Evolutionary conservation across 2,888 invertebrate genomes (phyloP).

Genomic region (Hydraecia micacea): DNA sequence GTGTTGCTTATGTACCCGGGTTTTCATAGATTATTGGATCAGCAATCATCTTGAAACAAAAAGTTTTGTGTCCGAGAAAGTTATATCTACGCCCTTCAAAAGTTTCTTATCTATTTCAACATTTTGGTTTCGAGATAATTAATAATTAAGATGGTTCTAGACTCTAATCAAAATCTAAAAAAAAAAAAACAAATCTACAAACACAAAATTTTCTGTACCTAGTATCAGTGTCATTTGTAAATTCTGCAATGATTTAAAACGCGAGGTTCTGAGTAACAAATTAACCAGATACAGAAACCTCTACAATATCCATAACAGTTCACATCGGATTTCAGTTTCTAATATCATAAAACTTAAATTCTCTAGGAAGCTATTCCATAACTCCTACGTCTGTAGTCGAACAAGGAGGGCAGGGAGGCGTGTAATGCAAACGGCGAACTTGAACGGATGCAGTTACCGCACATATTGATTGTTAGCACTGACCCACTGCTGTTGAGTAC

Average conservation of each 20-base stretch:
- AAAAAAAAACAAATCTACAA: no score
- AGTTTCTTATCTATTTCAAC: conserved; percentile 12
- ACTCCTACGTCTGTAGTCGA: conserved; percentile 65
- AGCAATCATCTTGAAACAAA: conserved; percentile 18
- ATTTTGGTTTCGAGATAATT: conserved; percentile 1
- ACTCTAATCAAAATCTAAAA: no score
- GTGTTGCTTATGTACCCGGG: neutral
- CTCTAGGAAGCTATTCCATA: conserved; percentile 55
- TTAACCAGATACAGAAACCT: neutral
- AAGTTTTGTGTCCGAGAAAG: conserved; percentile 13
- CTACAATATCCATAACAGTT: neutral
- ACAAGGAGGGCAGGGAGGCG: conserved; percentile 68
- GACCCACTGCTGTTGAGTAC: conserved; percentile 39
- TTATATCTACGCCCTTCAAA: conserved; percentile 7
- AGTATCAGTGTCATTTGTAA: neutral
- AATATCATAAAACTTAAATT: neutral
- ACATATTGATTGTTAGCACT: conserved; percentile 75
- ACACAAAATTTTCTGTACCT: neutral
- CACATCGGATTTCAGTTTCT: neutral
- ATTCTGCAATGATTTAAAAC: neutral
- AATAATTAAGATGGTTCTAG: conserved; percentile 1
- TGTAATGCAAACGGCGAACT: conserved; percentile 77
- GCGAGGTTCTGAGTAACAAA: neutral
- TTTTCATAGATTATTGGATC: conserved; percentile 1
- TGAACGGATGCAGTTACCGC: conserved; percentile 74